Evolutionary conservation across 2,113 vertebrate species (phyloP).

Genomic region (Anthoscopus minutus): DNA sequence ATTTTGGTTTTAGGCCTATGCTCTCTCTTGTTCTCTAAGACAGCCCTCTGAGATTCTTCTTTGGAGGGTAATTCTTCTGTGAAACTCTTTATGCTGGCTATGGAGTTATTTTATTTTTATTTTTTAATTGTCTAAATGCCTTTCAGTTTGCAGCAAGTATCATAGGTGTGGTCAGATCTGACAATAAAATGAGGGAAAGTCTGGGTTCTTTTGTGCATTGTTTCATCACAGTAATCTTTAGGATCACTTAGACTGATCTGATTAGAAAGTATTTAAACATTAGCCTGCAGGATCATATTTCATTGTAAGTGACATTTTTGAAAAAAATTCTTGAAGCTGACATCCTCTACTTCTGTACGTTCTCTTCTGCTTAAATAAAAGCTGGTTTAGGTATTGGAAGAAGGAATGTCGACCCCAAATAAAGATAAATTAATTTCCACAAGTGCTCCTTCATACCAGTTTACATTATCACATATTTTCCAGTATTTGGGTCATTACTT

Average conservation of each 20-base stretch:
- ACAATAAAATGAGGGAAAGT: background rate
- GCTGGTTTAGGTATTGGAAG: background rate
- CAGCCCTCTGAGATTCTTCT: background rate
- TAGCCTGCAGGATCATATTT: background rate
- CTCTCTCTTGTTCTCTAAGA: background rate
- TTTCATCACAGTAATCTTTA: background rate
- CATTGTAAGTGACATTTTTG: background rate
- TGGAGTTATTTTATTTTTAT: background rate
- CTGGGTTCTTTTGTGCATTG: background rate
- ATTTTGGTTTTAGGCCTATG: background rate
- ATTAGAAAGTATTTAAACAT: background rate
- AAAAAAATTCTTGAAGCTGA: background rate
- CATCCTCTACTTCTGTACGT: background rate
- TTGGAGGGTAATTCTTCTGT: background rate
- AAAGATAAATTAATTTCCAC: background rate
- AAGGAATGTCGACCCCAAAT: background rate
- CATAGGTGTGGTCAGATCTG: background rate
- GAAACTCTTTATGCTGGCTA: background rate
- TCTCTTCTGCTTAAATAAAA: background rate
- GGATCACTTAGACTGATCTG: background rate
- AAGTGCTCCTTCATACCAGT: background rate
- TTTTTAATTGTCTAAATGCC: background rate
- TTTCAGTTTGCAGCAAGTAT: background rate
- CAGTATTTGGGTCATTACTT: background rate
- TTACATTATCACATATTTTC: slow-evolving; percentile 11